Evolutionary conservation across 2,888 invertebrate genomes (phyloP), one percentile per base, ranked within the genome.

Genomic region (Sminthurinus aureus): DNA sequence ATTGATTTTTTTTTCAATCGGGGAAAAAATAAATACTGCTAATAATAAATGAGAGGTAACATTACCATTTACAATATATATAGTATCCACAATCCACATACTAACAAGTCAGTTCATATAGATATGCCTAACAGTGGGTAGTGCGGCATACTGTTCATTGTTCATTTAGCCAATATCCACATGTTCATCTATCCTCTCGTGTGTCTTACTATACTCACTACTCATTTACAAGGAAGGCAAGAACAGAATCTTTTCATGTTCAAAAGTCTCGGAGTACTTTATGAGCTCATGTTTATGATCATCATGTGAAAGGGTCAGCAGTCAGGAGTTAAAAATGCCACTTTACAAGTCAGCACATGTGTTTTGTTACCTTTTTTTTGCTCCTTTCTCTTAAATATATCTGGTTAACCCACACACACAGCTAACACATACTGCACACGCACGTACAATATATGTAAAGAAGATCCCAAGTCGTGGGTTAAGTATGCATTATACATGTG

Each of bases 281-380:
- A 76, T 58, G 58, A 22, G 20, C 58, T 52, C 24, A 58, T 76
- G 76, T 76, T 76, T 58, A 52, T 51, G 76, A 76, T 76, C 76
- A 76, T 76, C 52, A 75, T 52, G 75, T 78, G 26, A 66, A 78
- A 69, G 79, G 79, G 67, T 79, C 67, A 79, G 79, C 66, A 66
- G 78, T 79, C 66, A 51, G 69, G 18, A 66, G 51, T 67, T 79
- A 79, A 79, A 67, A 67, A 79, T 11, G 24, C 71, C 71, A 71
- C 71, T 71, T 58, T 20, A 52, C 76, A 75, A 50, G 75, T 52
- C 75, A 75, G 51, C 52, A 75, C 52, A 75, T 51, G 26, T 15
- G 13, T n/a, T 13, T 22, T n/a, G 22, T 71, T 13, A 15, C 71
- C 71, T 12, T n/a, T 71, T 74, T 74, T 74, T 74, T 74, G 22